Evolutionary conservation across 37 sponge, comb jelly and placozoan genomes (phyloP).

Genomic region (Ephydatia muelleri): DNA sequence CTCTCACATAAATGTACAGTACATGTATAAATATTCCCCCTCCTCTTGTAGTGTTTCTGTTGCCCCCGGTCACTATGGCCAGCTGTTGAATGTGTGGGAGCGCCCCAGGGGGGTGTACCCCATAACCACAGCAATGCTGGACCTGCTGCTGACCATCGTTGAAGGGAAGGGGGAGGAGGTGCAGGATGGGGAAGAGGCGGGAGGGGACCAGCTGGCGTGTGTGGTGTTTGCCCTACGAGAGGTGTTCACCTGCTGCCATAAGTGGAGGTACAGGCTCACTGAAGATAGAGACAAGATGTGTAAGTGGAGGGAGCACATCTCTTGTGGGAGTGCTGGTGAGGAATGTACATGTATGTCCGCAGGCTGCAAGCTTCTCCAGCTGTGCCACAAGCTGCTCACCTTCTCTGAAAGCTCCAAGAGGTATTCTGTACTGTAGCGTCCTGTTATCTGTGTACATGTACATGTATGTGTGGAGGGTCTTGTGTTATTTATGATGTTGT

Average conservation of each 20-base stretch:
- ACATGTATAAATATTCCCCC: background rate
- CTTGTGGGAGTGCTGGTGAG: background rate
- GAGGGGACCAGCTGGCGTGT: slow-evolving; percentile 47
- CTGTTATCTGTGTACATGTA: background rate
- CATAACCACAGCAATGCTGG: slow-evolving; percentile 79
- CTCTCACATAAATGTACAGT: background rate
- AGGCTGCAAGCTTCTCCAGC: slow-evolving; percentile 42
- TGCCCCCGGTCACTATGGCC: slow-evolving; percentile 76
- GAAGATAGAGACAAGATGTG: slow-evolving; percentile 51
- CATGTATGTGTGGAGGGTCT: background rate
- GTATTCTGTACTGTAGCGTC: too few relatives aligned
- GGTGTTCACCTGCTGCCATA: slow-evolving; percentile 55
- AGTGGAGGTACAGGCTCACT: slow-evolving; percentile 53
- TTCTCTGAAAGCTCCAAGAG: background rate
- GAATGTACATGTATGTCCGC: background rate
- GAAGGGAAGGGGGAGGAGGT: background rate
- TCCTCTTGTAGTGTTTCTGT: slow-evolving; percentile 47
- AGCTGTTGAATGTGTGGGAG: slow-evolving; percentile 66
- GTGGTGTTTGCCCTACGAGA: slow-evolving; percentile 63
- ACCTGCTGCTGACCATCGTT: slow-evolving; percentile 43
- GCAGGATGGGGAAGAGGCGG: background rate
- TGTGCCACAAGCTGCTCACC: slow-evolving; percentile 31
- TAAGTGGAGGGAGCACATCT: slow-evolving; percentile 12
- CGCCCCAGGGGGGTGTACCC: slow-evolving; percentile 62
- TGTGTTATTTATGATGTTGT: background rate